Conservation (phyloP, 2,888 invertebrate species). For the Sialis lutaria region DNA sequence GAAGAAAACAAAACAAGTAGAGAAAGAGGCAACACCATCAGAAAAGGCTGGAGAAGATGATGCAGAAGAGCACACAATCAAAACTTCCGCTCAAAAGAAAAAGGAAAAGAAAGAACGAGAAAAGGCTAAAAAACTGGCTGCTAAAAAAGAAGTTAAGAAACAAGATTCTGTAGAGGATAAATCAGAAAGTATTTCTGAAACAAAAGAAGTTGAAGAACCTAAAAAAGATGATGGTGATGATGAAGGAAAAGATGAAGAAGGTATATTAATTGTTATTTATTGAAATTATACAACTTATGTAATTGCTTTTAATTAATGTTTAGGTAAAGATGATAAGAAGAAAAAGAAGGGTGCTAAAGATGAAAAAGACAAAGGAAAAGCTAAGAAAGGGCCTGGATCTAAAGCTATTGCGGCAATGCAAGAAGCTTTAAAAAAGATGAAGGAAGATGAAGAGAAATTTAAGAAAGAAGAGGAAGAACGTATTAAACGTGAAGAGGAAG, state of each 20-base stretch:
- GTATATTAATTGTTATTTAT: slow-evolving; percentile 4
- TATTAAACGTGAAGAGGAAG: slow-evolving; percentile 52
- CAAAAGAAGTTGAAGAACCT: slow-evolving; percentile 13
- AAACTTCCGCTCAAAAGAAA: slow-evolving; percentile 75
- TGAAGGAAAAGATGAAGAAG: slow-evolving; percentile 26
- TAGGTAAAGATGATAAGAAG: slow-evolving; percentile 23
- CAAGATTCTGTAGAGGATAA: slow-evolving; percentile 12
- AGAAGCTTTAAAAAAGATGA: slow-evolving; percentile 71
- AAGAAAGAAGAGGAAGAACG: slow-evolving; percentile 66
- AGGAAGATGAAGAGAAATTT: slow-evolving; percentile 73
- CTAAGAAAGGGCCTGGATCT: slow-evolving; percentile 57
- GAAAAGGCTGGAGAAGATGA: slow-evolving; percentile 27
- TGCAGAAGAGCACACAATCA: slow-evolving; percentile 41
- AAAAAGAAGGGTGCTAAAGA: slow-evolving; percentile 28
- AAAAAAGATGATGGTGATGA: slow-evolving; percentile 12
- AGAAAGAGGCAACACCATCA: slow-evolving; percentile 12
- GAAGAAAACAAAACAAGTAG: slow-evolving; percentile 12
- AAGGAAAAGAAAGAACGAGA: slow-evolving; percentile 77
- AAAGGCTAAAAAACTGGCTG: slow-evolving; percentile 53
- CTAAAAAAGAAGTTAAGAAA: slow-evolving; percentile 32
- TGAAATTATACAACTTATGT: slow-evolving; percentile 4
- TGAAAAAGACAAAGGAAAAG: slow-evolving; percentile 35
- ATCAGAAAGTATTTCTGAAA: slow-evolving; percentile 10
- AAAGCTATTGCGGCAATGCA: slow-evolving; percentile 83
- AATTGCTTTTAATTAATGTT: slow-evolving; percentile 3